Percentiles rank a stretch among this genome's conserved stretches.
phyloP scores from a whole-genome alignment of 2,888 invertebrate genomes.

The Campoplex capitator region DNA sequence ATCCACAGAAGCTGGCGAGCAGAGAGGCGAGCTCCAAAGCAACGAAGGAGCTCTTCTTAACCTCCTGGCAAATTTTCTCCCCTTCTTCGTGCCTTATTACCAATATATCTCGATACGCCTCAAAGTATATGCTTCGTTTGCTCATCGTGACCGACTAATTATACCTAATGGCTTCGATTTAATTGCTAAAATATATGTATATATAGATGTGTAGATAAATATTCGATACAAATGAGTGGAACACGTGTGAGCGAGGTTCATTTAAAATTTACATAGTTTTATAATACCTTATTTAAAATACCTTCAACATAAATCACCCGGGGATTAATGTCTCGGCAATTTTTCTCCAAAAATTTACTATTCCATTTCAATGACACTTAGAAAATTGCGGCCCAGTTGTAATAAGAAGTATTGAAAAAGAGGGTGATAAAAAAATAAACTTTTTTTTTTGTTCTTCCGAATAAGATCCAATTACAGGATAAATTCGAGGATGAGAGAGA shows the following conservation, averaged over 20 bases:
- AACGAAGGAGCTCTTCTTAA: slow-evolving; percentile 42
- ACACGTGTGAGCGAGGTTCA: slow-evolving; percentile 2
- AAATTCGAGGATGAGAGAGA: slow-evolving; percentile 14
- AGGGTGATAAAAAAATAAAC: neutral
- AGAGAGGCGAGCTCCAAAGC: slow-evolving; percentile 21
- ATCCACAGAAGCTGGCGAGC: slow-evolving; percentile 49
- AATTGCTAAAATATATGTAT: slow-evolving; percentile 32
- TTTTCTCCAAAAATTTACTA: slow-evolving; percentile 27
- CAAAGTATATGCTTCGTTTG: slow-evolving; percentile 4
- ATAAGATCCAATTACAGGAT: slow-evolving; percentile 42
- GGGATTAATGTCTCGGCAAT: slow-evolving; percentile 16
- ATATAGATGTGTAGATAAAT: neutral
- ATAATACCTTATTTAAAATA: slow-evolving; percentile 3
- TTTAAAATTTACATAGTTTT: slow-evolving; percentile 17
- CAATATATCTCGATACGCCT: slow-evolving; percentile 37
- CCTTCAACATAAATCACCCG: slow-evolving; percentile 13
- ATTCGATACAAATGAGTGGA: neutral
- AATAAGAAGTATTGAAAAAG: neutral
- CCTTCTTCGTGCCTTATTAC: slow-evolving; percentile 39
- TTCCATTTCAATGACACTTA: neutral
- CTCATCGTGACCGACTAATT: slow-evolving; percentile 46
- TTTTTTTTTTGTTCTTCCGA: neutral
- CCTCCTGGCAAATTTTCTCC: slow-evolving; percentile 59
- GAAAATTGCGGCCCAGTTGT: neutral
- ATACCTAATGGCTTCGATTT: slow-evolving; percentile 29